Evolutionary conservation across 1,140 invertebrate genomes (phyloP), one percentile per base, ranked within the genome.

Genomic region (Odontomachus brunneus): DNA sequence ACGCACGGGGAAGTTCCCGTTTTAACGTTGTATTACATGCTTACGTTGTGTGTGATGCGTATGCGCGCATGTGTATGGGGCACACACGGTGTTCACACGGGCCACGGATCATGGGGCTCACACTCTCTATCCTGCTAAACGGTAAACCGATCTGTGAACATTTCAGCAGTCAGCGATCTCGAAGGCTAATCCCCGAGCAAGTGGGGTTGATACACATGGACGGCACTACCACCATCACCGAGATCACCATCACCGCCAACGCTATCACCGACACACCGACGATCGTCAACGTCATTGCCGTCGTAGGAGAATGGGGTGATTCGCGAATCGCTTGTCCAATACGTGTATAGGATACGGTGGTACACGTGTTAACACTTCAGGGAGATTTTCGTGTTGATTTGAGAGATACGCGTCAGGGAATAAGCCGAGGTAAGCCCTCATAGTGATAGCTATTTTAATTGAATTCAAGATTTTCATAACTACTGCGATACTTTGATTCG

Each of bases 61-160:
- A 38, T n/a, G 29, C 12, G 22, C 3, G 26, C 17, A 19, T 59
- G 57, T 67, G 84, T 44, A 74, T 81, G 63, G 69, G 63, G 66
- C 75, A 55, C 62, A 76, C 62, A 24, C 33, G 80, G 84, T 85
- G 86, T 83, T 89, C 75, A 87, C 83, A 88, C 75, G 86, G 84
- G 89, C 85, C 85, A 90, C 84, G 86, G 89, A 91, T 90, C 90
- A 92, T 88, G 88, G 86, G 84, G 86, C 92, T 93, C 92, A 92
- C 90, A 92, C 90, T 92, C 91, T 90, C 88, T 91, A 93, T 93
- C 92, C 92, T 93, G 89, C 93, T 94, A 93, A 94, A 94, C 93
- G 92, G 93, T 94, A 94, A 94, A 94, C 92, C 93, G 93, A 94
- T 94, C 93, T 94, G 93, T 94, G 93, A 94, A 94, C 93, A 94